Evolutionary conservation across 2,797 vertebrate genomes (phyloP), one percentile per base, ranked within the genome.

Genomic region (Argya squamiceps): DNA sequence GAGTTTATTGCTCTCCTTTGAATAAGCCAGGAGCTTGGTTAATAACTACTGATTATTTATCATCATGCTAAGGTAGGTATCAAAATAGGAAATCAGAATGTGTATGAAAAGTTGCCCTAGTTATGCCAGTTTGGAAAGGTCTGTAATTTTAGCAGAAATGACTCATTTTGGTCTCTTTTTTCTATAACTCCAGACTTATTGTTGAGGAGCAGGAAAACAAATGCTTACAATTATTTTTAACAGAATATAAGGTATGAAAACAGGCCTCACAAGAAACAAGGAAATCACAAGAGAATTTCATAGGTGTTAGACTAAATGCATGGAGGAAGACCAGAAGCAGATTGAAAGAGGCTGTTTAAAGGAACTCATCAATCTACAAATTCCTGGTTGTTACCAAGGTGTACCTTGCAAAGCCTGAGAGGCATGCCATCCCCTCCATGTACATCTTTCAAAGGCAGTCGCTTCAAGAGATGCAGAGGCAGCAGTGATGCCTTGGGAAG

Each of bases 1-100:
- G 78, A 93, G 56, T 63, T 91, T 92, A 91, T 60, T 83, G 41
- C 24, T 92, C 75, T 92, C 60, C n/a, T 83, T 88, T 85, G 79
- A 88, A 77, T 88, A 89, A 95, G 34, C 37, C 34, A 49, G 64
- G 39, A 88, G 15, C 62, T 56, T 80, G 43, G 29, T 84, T 95
- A 93, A 83, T 88, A 78, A 88, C 74, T 69, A 11, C 52, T 80
- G 53, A 73, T 69, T 92, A 65, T 69, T 90, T 85, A 65, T 46
- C 68, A 43, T 67, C 39, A 15, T 44, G 34, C 29, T 63, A 47
- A 79, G 52, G 39, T 77, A 55, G 21, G 2, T 64, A 78, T 58
- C 58, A 12, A 27, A 62, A 71, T 47, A 86, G 39, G 15, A 88
- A 88, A 64, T 67, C 10, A 7, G 37, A 74, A 39, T 53, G 30